Conservation (phyloP, 2,113 vertebrate genomes). For the Hirundichthys speculiger region DNA sequence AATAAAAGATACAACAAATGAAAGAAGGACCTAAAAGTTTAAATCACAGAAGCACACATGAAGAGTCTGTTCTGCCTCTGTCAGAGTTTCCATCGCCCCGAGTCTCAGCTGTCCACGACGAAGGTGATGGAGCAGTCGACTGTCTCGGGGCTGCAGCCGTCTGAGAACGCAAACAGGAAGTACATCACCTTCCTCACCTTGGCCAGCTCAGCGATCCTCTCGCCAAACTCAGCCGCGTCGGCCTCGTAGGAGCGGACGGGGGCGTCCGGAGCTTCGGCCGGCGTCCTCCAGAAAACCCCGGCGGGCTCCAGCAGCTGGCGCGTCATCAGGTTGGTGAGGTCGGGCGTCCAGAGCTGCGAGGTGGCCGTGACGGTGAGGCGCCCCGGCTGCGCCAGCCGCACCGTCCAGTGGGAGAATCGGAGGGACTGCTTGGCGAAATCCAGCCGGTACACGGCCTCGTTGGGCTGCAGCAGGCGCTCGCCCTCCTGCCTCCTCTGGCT, state of each 20-base stretch:
- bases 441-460: constrained; percentile 86
- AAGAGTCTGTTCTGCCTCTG: background rate
- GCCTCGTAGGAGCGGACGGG: constrained; percentile 85
- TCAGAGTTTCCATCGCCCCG: background rate
- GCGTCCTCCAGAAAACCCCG: constrained; percentile 87
- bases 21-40: background rate
- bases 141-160: constrained; percentile 82
- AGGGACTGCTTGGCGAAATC: constrained; percentile 87
- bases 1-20: background rate
- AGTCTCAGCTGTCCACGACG: constrained; percentile 45
- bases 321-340: constrained; percentile 93
- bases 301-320: constrained; percentile 91
- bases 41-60: background rate
- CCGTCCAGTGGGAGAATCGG: constrained; percentile 82
- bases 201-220: constrained; percentile 89
- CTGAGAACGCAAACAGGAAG: constrained; percentile 88
- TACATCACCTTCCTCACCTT: constrained; percentile 93
- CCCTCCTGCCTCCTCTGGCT: constrained; percentile 86
- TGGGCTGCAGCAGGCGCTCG: constrained; percentile 84
- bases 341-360: constrained; percentile 95
- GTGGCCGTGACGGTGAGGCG: constrained; percentile 87
- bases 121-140: constrained; percentile 86
- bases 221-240: constrained; percentile 89
- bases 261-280: background rate
- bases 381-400: constrained; percentile 77